Evolutionary conservation across 2,888 invertebrate species (phyloP).

Genomic region (Parnassius orleans): DNA sequence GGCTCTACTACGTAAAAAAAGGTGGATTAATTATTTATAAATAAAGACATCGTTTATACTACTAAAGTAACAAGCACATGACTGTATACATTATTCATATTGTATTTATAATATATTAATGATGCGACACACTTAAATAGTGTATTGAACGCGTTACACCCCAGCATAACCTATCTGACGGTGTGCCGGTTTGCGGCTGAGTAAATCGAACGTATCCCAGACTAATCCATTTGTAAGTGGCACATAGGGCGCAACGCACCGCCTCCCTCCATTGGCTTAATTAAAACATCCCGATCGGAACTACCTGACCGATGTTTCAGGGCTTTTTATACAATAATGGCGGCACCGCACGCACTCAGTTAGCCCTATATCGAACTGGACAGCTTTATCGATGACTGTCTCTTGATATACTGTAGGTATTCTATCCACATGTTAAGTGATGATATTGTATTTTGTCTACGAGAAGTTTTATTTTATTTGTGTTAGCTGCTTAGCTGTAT

Average conservation of each 20-base stretch:
- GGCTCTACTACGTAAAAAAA: too few relatives aligned
- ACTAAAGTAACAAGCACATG: too few relatives aligned
- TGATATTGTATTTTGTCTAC: too few relatives aligned
- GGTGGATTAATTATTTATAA: too few relatives aligned
- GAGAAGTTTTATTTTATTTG: too few relatives aligned
- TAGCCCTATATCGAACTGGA: neutral
- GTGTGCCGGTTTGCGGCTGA: conserved; percentile 37
- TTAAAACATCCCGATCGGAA: conserved; percentile 59
- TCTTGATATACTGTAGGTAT: neutral
- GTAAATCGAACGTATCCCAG: conserved; percentile 57
- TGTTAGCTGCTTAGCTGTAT: too few relatives aligned
- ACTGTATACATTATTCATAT: too few relatives aligned
- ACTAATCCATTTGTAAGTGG: conserved; percentile 70
- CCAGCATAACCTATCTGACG: conserved; percentile 23
- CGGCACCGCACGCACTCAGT: conserved; percentile 15
- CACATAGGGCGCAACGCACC: conserved; percentile 16
- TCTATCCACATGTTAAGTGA: neutral
- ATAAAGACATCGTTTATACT: too few relatives aligned
- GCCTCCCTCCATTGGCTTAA: conserved; percentile 64
- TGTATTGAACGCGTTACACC: conserved; percentile 18
- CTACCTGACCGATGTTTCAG: conserved; percentile 39
- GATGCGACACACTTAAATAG: neutral
- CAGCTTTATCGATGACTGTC: conserved; percentile 9
- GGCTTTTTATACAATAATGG: conserved; percentile 32
- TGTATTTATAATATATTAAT: too few relatives aligned